phyloP scores from a whole-genome alignment of 2,797 vertebrate genomes.

The Glyptemys insculpta region DNA sequence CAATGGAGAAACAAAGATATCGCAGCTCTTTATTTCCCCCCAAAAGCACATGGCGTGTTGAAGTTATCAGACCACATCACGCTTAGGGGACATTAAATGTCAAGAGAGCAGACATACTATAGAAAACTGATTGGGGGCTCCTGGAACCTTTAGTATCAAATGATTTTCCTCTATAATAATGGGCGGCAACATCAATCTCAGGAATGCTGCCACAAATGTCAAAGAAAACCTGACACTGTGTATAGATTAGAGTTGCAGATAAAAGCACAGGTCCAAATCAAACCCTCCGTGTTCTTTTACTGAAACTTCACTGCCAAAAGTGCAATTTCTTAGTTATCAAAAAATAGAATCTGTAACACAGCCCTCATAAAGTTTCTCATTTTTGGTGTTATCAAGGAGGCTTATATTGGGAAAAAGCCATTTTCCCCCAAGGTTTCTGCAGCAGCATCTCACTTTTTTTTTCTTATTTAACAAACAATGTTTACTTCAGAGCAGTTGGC shows the following conservation, averaged over 20 bases:
- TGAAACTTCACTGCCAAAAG: slow-evolving; percentile 71
- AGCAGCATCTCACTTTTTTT: slow-evolving; percentile 29
- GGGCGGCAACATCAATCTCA: slow-evolving; percentile 68
- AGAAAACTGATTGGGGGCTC: slow-evolving; percentile 73
- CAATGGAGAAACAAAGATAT: slow-evolving; percentile 56
- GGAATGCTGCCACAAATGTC: slow-evolving; percentile 75
- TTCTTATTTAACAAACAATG: slow-evolving; percentile 1
- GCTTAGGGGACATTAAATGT: slow-evolving; percentile 76
- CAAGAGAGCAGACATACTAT: slow-evolving; percentile 75
- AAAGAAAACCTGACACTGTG: slow-evolving; percentile 69
- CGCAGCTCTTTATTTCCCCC: slow-evolving; percentile 55
- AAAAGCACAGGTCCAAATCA: slow-evolving; percentile 77
- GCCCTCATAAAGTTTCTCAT: slow-evolving; percentile 74
- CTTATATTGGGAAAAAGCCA: slow-evolving; percentile 61
- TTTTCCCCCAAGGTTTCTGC: slow-evolving; percentile 62
- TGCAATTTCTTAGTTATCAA: slow-evolving; percentile 75
- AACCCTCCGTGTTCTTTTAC: slow-evolving; percentile 65
- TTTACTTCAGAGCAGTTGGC: slow-evolving; percentile 45
- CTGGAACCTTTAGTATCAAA: slow-evolving; percentile 76
- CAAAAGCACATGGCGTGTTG: slow-evolving; percentile 56
- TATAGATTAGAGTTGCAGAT: slow-evolving; percentile 76
- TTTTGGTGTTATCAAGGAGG: slow-evolving; percentile 66
- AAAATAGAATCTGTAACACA: slow-evolving; percentile 76
- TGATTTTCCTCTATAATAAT: slow-evolving; percentile 72
- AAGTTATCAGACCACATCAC: slow-evolving; percentile 78